A percentile compares a stretch with the other conserved stretches of the same genome.
Evolutionary conservation across 2,888 invertebrate species (phyloP).

Genomic region (Nebria salina): DNA sequence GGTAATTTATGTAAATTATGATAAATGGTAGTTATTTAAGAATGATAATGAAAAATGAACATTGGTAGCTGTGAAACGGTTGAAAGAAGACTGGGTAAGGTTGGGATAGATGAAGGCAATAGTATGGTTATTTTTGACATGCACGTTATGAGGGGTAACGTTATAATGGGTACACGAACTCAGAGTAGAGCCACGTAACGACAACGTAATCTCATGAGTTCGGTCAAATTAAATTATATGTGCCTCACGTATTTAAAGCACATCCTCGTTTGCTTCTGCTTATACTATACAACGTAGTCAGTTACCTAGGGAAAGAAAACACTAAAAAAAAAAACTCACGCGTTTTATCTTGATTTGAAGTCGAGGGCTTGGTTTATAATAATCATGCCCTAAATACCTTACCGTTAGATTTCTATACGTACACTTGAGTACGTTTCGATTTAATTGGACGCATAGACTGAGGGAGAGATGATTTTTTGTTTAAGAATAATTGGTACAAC

Average conservation of each 20-base stretch:
- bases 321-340: not conserved
- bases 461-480: not conserved
- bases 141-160: conserved; percentile 47
- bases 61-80: not conserved
- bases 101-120: not conserved
- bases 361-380: conserved; percentile 16
- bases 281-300: not conserved
- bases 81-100: not conserved
- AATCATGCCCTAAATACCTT: conserved; percentile 18
- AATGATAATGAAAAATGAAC: not conserved
- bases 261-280: conserved; percentile 27
- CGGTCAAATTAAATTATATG: conserved; percentile 43
- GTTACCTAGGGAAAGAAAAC: not conserved
- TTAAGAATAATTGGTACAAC: not conserved
- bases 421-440: not conserved
- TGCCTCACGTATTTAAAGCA: conserved; percentile 41
- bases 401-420: conserved; percentile 8
- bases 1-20: no score
- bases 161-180: conserved; percentile 46
- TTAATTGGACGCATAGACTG: not conserved
- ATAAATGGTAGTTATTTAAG: no score
- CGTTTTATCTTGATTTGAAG: conserved; percentile 14
- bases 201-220: conserved; percentile 42
- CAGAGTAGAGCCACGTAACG: conserved; percentile 21
- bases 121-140: conserved; percentile 37